phyloP scores from a whole-genome alignment of 2,797 vertebrate genomes.

The Cyclopterus lumpus region DNA sequence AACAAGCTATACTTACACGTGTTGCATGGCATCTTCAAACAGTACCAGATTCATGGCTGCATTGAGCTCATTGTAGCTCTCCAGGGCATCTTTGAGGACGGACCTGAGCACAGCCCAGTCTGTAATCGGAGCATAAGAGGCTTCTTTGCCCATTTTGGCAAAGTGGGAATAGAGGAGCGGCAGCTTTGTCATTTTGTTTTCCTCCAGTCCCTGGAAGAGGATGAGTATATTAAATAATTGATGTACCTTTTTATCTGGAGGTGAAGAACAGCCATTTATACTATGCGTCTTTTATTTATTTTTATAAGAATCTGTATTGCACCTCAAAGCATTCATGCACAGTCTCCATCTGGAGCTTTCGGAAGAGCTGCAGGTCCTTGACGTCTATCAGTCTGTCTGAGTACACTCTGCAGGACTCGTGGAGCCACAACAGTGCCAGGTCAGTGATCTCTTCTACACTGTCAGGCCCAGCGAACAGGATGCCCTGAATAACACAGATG shows the following conservation, averaged over 20 bases:
- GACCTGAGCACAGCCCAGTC: conserved; percentile 82
- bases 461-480: conserved; percentile 85
- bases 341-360: conserved; percentile 80
- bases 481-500: conserved; percentile 76
- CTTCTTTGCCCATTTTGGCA: conserved; percentile 63
- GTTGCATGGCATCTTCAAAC: conserved; percentile 87
- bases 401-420: conserved; percentile 85
- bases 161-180: conserved; percentile 87
- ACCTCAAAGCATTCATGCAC: conserved; percentile 86
- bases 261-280: conserved; percentile 18
- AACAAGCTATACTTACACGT: conserved; percentile 80
- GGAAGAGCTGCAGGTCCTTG: conserved; percentile 83
- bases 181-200: conserved; percentile 73
- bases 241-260: conserved; percentile 17
- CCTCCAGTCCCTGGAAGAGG: conserved; percentile 79
- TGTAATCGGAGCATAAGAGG: conserved; percentile 80
- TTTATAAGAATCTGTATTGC: conserved; percentile 32
- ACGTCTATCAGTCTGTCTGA: conserved; percentile 86
- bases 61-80: conserved; percentile 86
- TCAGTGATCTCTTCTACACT: conserved; percentile 79
- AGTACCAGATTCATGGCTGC: conserved; percentile 85
- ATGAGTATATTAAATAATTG: conserved; percentile 31
- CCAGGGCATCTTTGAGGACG: conserved; percentile 80
- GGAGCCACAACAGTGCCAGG: conserved; percentile 83
- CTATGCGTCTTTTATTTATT: neutral